Percentiles rank a stretch among this genome's conserved stretches.
phyloP scores from a whole-genome alignment of 2,113 vertebrate species.

The Chaenocephalus aceratus region DNA sequence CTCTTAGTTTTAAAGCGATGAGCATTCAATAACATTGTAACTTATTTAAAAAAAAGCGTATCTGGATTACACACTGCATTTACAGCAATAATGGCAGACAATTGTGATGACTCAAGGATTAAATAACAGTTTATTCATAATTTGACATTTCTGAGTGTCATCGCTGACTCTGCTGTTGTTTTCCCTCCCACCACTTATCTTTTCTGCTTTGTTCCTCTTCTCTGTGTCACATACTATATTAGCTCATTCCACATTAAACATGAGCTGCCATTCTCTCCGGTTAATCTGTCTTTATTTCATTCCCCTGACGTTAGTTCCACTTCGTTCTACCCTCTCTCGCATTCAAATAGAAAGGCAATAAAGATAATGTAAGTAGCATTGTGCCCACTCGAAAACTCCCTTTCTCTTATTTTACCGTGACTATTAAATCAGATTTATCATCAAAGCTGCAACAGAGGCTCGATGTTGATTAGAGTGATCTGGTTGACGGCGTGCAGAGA shows the following conservation, averaged over 20 bases:
- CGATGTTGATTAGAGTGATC: not conserved
- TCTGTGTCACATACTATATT: not conserved
- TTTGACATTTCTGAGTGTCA: not conserved
- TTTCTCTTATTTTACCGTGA: not conserved
- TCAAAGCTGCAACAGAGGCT: not conserved
- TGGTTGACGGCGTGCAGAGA: conserved; percentile 9
- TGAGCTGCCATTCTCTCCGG: conserved; percentile 3
- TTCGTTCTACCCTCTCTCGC: not conserved
- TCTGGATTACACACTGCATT: not conserved
- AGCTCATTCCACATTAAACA: conserved; percentile 17
- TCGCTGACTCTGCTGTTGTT: conserved; percentile 19
- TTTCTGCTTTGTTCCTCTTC: not conserved
- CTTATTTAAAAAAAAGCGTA: not conserved
- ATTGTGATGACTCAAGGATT: conserved; percentile 5
- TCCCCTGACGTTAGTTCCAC: not conserved
- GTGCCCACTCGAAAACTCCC: conserved; percentile 3
- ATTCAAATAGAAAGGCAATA: not conserved
- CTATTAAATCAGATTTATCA: not conserved
- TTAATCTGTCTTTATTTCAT: not conserved
- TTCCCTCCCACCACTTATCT: not conserved
- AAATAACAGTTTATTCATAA: conserved; percentile 21
- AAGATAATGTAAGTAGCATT: not conserved
- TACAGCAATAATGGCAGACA: not conserved
- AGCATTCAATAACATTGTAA: not conserved
- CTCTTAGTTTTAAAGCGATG: not conserved